A percentile compares a stretch with the other conserved stretches of the same genome.
Conservation (phyloP, 2,797 vertebrate species). For the Notoglanidium macrostoma region DNA sequence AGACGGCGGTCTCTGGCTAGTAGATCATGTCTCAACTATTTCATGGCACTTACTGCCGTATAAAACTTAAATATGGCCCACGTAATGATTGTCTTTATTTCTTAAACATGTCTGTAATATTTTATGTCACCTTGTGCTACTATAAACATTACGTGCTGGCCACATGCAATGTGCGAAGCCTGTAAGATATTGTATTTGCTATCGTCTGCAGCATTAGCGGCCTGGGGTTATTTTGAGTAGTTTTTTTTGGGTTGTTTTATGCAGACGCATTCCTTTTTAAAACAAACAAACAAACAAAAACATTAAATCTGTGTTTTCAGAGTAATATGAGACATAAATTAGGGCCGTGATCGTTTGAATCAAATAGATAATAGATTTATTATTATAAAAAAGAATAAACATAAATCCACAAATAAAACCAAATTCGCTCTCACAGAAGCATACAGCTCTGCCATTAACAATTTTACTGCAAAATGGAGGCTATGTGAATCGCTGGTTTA, state of each 20-base stretch:
- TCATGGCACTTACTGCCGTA: conserved; percentile 57
- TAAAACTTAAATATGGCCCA: conserved; percentile 56
- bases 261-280: background rate
- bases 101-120: conserved; percentile 54
- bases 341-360: background rate
- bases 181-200: background rate
- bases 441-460: conserved; percentile 92
- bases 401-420: conserved; percentile 82
- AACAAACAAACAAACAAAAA: background rate
- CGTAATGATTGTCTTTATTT: conserved; percentile 53
- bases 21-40: conserved; percentile 70
- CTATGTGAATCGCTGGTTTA: conserved; percentile 89
- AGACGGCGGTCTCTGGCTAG: conserved; percentile 53
- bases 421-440: conserved; percentile 90
- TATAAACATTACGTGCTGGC: conserved; percentile 70
- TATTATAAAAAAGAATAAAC: conserved; percentile 79
- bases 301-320: background rate
- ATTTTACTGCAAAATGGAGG: conserved; percentile 95
- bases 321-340: conserved; percentile 1
- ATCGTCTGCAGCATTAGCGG: background rate
- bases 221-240: background rate
- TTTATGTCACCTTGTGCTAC: conserved; percentile 44
- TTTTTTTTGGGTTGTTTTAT: background rate
- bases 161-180: background rate
- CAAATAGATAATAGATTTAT: conserved; percentile 59